These are phyloP conservation scores for Orius insidiosus DNA, from an alignment of 1,140 invertebrate genomes.

Conservation along the genomic window DNA sequence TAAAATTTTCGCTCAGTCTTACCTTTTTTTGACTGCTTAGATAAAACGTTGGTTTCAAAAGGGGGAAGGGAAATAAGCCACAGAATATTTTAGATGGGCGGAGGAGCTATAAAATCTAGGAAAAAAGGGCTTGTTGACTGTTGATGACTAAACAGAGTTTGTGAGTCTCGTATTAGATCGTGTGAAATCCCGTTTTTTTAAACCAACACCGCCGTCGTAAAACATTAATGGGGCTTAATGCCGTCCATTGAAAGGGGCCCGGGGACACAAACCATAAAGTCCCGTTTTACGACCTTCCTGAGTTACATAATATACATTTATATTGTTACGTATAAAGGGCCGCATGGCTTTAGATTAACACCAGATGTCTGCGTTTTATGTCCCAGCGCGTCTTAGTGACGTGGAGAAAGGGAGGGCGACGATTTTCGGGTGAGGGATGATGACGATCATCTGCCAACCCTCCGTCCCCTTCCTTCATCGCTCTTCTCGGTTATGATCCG, in stretches of 20 bases:
- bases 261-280: conserved; percentile 6
- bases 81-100: no score
- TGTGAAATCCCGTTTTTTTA: no score
- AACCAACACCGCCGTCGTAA: conserved; percentile 3
- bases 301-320: conserved; percentile 11
- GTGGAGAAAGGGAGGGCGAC: conserved; percentile 3
- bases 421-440: conserved; percentile 3
- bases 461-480: neutral
- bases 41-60: no score
- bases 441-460: conserved; percentile 7
- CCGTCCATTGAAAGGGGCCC: conserved; percentile 1
- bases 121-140: no score
- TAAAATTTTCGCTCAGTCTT: no score
- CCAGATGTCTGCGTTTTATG: conserved; percentile 11
- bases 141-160: no score
- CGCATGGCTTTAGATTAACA: conserved; percentile 1
- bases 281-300: conserved; percentile 6
- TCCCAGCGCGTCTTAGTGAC: neutral
- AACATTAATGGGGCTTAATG: conserved; percentile 9
- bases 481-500: no score
- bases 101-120: no score
- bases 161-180: no score
- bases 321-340: conserved; percentile 10
- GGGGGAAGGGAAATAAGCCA: no score
- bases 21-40: no score